Conservation (phyloP, 1,140 invertebrate species). For the Reticulitermes speratus region DNA sequence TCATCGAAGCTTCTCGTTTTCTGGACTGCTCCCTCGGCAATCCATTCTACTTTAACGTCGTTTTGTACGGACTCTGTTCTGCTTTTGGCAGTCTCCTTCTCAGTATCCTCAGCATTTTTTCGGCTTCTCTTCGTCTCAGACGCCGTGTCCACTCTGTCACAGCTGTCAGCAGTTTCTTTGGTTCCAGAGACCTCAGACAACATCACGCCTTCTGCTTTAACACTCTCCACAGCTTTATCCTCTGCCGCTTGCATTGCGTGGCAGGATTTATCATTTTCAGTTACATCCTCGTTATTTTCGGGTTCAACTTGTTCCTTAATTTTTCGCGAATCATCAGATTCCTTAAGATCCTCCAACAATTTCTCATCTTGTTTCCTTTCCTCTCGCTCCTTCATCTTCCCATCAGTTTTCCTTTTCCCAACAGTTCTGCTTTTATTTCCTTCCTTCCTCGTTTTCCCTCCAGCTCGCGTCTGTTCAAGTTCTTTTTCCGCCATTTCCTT, state of each 20-base stretch:
- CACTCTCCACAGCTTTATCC: slow-evolving; percentile 37
- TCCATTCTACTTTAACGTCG: slow-evolving; percentile 34
- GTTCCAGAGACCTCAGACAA: slow-evolving; percentile 34
- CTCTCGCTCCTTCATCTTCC: slow-evolving; percentile 24
- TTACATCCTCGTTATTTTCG: slow-evolving; percentile 36
- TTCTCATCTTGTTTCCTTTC: slow-evolving; percentile 5
- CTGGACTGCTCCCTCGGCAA: neutral
- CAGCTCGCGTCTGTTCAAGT: neutral
- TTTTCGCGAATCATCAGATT: slow-evolving; percentile 30
- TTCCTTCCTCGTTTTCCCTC: neutral
- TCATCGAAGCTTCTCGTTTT: slow-evolving; percentile 11
- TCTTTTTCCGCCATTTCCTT: slow-evolving; percentile 26
- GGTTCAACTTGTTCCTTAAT: slow-evolving; percentile 36
- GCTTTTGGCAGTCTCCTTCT: slow-evolving; percentile 31
- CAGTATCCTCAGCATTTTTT: slow-evolving; percentile 29
- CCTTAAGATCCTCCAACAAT: neutral
- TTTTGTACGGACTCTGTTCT: slow-evolving; percentile 29
- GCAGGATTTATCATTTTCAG: slow-evolving; percentile 32
- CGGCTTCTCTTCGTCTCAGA: slow-evolving; percentile 34
- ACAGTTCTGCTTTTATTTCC: neutral
- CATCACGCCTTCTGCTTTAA: slow-evolving; percentile 34
- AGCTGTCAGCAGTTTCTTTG: slow-evolving; percentile 37
- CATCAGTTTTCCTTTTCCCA: slow-evolving; percentile 34
- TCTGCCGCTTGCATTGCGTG: slow-evolving; percentile 35
- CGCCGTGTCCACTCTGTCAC: slow-evolving; percentile 24